A percentile compares a stretch with the other conserved stretches of the same genome.
Evolutionary conservation across 2,888 invertebrate genomes (phyloP).

Genomic region (Hedya salicella): DNA sequence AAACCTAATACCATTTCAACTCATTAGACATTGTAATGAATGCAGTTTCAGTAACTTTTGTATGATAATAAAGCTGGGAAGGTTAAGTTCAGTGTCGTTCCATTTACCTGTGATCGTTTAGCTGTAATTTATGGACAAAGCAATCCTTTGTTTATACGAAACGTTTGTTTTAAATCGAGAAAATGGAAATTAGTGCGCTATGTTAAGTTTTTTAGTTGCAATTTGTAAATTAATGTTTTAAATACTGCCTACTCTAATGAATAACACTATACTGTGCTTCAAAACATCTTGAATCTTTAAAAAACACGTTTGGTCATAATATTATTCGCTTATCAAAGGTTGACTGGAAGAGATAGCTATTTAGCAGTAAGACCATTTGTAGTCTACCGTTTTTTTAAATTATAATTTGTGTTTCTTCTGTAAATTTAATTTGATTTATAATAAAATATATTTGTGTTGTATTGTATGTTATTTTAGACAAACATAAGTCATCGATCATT

Average conservation of each 20-base stretch:
- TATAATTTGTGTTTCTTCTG: no score
- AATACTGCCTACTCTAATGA: background rate
- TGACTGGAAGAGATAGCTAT: no score
- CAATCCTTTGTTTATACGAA: constrained; percentile 49
- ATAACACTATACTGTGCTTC: no score
- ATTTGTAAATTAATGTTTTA: background rate
- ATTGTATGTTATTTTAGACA: no score
- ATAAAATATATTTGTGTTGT: no score
- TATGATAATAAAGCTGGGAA: constrained; percentile 77
- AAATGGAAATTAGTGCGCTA: background rate
- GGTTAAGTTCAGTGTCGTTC: constrained; percentile 82
- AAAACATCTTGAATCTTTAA: no score
- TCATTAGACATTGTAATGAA: constrained; percentile 77
- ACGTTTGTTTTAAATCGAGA: constrained; percentile 27
- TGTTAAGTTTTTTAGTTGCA: background rate
- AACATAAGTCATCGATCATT: no score
- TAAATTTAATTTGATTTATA: no score
- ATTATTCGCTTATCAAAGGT: no score
- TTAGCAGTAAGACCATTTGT: no score
- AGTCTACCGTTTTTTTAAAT: no score
- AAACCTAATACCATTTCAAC: constrained; percentile 58
- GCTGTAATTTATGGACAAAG: constrained; percentile 56
- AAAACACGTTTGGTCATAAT: no score
- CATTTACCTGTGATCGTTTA: constrained; percentile 59
- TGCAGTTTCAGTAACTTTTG: constrained; percentile 80